Conservation (phyloP, 2,797 vertebrate genomes). For the Oreochromis grahami region DNA sequence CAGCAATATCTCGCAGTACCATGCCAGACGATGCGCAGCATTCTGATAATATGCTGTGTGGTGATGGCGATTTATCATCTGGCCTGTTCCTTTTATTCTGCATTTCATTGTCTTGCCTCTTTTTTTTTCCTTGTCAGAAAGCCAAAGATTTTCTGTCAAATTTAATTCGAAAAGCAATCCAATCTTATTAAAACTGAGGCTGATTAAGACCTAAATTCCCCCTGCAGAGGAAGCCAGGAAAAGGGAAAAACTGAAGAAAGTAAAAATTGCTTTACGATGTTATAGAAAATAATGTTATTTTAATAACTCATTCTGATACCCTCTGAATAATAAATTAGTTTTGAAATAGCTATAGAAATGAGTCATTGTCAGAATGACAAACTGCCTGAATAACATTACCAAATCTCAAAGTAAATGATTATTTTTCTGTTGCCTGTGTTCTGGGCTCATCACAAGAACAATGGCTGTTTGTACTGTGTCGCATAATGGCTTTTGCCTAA, state of each 20-base stretch:
- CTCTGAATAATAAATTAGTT: conserved; percentile 19
- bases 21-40: background rate
- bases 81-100: background rate
- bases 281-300: conserved; percentile 41
- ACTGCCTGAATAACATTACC: conserved; percentile 10
- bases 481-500: conserved; percentile 16
- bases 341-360: conserved; percentile 23
- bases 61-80: background rate
- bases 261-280: conserved; percentile 20
- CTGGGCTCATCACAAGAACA: conserved; percentile 21
- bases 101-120: conserved; percentile 12
- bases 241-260: conserved; percentile 20
- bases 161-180: conserved; percentile 28
- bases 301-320: conserved; percentile 25
- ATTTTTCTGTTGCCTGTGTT: conserved; percentile 21
- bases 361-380: conserved; percentile 7
- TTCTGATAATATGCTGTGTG: background rate
- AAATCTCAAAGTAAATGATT: conserved; percentile 27
- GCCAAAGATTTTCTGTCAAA: conserved; percentile 55
- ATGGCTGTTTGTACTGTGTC: background rate
- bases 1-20: background rate
- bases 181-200: conserved; percentile 31
- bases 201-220: conserved; percentile 44
- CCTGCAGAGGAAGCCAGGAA: background rate
- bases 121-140: conserved; percentile 27